These are phyloP conservation scores for Typhlichthys subterraneus DNA, from an alignment of 2,797 vertebrate genomes.

Conservation along the genomic window DNA sequence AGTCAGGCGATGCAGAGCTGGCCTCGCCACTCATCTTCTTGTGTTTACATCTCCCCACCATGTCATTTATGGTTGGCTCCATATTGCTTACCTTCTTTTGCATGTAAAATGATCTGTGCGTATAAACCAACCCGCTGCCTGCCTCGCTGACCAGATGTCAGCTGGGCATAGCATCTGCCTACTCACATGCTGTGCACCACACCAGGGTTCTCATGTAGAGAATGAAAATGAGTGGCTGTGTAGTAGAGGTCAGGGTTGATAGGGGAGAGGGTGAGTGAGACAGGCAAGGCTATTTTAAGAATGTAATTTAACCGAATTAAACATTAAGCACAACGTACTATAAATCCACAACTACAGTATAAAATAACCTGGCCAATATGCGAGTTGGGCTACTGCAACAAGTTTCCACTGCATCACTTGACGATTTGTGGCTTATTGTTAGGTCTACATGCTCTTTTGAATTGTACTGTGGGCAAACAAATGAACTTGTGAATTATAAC, in stretches of 20 bases:
- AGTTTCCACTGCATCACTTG: slow-evolving; percentile 9
- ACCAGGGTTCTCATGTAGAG: slow-evolving; percentile 3
- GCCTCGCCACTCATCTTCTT: not conserved
- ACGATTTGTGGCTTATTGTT: slow-evolving; percentile 1
- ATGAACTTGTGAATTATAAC: slow-evolving; percentile 37
- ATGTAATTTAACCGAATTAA: slow-evolving; percentile 45
- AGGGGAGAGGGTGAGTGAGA: slow-evolving; percentile 18
- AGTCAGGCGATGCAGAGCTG: not conserved
- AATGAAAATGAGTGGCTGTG: slow-evolving; percentile 3
- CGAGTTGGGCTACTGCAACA: slow-evolving; percentile 16
- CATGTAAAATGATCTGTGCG: slow-evolving; percentile 47
- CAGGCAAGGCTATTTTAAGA: slow-evolving; percentile 51
- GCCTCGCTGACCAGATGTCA: slow-evolving; percentile 34
- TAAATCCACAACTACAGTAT: slow-evolving; percentile 31
- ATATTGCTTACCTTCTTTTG: slow-evolving; percentile 38
- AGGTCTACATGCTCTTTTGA: not conserved
- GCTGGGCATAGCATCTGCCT: slow-evolving; percentile 55
- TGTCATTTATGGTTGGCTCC: slow-evolving; percentile 37
- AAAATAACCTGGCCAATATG: slow-evolving; percentile 29
- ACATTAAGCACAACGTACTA: slow-evolving; percentile 43
- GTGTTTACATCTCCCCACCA: slow-evolving; percentile 19
- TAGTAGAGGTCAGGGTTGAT: slow-evolving; percentile 9
- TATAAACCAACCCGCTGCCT: slow-evolving; percentile 22
- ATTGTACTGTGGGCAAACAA: slow-evolving; percentile 7
- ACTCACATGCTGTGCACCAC: slow-evolving; percentile 41